Evolutionary conservation across 2,888 invertebrate genomes (phyloP), one percentile per base, ranked within the genome.

Genomic region (Habrosyne pyritoides): DNA sequence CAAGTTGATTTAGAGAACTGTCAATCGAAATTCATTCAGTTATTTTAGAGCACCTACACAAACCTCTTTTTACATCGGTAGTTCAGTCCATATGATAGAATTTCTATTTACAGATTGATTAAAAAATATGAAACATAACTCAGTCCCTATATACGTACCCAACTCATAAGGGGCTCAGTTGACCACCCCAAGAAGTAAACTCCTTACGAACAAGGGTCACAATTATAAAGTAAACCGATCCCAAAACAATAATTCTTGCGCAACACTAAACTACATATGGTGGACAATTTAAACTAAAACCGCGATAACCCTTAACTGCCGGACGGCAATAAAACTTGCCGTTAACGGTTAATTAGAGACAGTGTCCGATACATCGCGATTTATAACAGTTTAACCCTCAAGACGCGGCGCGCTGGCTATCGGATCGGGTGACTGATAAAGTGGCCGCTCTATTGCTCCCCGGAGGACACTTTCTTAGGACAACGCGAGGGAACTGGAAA

Each of bases 341-440:
- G 86, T 86, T 87, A 89, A 84, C 87, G 84, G 84, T 85, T 88
- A 89, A 91, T 91, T 90, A 89, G 88, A 82, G 81, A 78, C 81
- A 82, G 81, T 81, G 80, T 81, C 83, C 81, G 79, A 83, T 84
- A 81, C 69, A 78, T 75, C 69, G 69, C 80, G 81, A 86, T 86
- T 85, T 86, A 87, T 82, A 77, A 70, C 78, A 42, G 42, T 42
- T 57, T 42, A 36, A 52, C 53, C 55, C 50, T 48, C 21, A 52
- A 52, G 47, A 36, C 12, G 33, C 42, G 42, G 42, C 8, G 42
- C 42, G 42, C 14, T 12, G 47, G 47, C 77, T 79, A 80, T 82
- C 83, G 77, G 86, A 83, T 88, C 84, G 81, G 83, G 77, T 87
- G 84, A 79, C 87, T 80, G 89, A 88, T 89, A 89, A 84, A 86